Conservation (phyloP, 2,888 invertebrate species). For the Lasioglossum morio region DNA sequence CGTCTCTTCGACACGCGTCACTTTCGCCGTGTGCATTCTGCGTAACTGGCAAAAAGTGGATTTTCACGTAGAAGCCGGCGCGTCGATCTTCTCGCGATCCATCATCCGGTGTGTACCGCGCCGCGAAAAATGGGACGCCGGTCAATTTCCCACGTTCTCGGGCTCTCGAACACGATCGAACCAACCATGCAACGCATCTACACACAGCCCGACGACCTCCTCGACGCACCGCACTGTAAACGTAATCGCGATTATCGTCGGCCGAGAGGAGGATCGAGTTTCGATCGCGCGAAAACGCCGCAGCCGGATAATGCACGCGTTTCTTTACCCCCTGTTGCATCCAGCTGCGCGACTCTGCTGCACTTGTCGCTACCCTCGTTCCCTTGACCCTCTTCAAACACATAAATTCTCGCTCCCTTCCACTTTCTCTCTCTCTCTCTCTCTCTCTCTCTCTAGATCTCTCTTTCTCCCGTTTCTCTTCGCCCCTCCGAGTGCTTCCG, state of each 20-base stretch:
- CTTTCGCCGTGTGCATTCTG: constrained; percentile 79
- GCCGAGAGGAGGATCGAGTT: not conserved
- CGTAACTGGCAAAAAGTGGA: constrained; percentile 75
- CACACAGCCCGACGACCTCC: not conserved
- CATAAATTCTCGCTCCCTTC: constrained; percentile 76
- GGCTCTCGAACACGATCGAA: not conserved
- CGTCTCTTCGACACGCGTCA: constrained; percentile 73
- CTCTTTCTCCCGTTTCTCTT: constrained; percentile 20
- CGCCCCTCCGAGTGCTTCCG: constrained; percentile 46
- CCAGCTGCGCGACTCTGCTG: constrained; percentile 75
- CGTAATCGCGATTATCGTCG: not conserved
- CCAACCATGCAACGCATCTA: not conserved
- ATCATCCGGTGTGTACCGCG: constrained; percentile 27
- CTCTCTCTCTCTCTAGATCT: not conserved
- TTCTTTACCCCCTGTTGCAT: constrained; percentile 68
- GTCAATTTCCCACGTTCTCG: not conserved
- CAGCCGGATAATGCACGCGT: constrained; percentile 39
- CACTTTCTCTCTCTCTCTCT: not conserved
- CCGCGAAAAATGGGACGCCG: constrained; percentile 1
- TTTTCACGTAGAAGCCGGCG: constrained; percentile 72
- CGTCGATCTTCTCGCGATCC: constrained; percentile 69
- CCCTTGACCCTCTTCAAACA: constrained; percentile 82
- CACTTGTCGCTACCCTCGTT: constrained; percentile 81
- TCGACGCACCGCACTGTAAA: not conserved
- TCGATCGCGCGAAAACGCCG: constrained; percentile 36